Evolutionary conservation across 2,797 vertebrate species (phyloP).

Genomic region (Megalops cyprinoides): DNA sequence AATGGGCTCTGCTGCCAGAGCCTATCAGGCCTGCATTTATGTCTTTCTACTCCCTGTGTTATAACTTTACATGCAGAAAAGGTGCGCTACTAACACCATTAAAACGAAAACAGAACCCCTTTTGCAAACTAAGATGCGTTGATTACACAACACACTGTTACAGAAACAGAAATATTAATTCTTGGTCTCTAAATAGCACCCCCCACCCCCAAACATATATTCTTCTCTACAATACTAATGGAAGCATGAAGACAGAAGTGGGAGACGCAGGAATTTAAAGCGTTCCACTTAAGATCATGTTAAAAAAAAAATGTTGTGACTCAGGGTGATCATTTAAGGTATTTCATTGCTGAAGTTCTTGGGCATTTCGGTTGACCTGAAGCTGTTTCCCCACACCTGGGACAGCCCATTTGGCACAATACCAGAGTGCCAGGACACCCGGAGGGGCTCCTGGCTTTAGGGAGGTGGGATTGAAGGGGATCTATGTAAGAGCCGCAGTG

Average conservation of each 20-base stretch:
- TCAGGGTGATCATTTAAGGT: not conserved
- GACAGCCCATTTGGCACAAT: not conserved
- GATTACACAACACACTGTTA: constrained; percentile 24
- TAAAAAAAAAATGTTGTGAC: no score
- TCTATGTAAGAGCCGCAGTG: not conserved
- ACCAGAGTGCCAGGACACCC: no score
- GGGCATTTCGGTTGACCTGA: not conserved
- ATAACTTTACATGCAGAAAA: constrained; percentile 41
- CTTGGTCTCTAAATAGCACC: not conserved
- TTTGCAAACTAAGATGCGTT: constrained; percentile 58
- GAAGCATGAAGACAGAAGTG: constrained; percentile 60
- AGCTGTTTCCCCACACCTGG: not conserved
- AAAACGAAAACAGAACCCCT: constrained; percentile 62
- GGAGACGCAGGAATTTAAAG: constrained; percentile 69
- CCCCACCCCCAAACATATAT: not conserved
- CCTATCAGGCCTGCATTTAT: constrained; percentile 35
- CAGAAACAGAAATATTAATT: not conserved
- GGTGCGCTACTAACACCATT: constrained; percentile 55
- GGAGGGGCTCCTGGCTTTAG: not conserved
- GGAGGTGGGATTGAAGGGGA: constrained; percentile 25
- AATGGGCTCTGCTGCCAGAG: not conserved
- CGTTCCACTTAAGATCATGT: constrained; percentile 63
- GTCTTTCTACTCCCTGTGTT: not conserved
- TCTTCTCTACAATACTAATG: constrained; percentile 13
- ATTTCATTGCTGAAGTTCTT: not conserved